A percentile compares a stretch with the other conserved stretches of the same genome.
Evolutionary conservation across 2,797 vertebrate species (phyloP).

Genomic region (Oophaga sylvatica): DNA sequence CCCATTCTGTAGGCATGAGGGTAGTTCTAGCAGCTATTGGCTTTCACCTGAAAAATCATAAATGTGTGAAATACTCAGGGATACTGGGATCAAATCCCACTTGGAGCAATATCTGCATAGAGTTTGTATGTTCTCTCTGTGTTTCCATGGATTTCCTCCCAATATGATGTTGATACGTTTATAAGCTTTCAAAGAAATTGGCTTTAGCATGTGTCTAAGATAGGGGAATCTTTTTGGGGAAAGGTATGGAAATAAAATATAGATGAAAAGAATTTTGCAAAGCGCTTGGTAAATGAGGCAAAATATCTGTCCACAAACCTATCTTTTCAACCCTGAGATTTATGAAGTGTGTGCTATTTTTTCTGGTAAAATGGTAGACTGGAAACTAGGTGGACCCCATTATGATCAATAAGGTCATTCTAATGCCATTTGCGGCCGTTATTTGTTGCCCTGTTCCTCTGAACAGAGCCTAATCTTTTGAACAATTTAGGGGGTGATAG

Average conservation of each 20-base stretch:
- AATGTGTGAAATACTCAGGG: background rate
- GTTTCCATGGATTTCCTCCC: too few species aligned
- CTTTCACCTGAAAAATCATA: background rate
- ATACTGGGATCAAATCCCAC: background rate
- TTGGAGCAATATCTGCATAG: background rate
- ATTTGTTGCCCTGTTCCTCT: too few species aligned
- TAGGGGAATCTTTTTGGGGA: background rate
- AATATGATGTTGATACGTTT: too few species aligned
- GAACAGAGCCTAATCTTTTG: background rate
- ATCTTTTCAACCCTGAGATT: background rate
- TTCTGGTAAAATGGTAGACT: too few species aligned
- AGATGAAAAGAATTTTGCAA: background rate
- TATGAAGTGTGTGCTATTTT: too few species aligned
- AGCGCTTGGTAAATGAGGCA: background rate
- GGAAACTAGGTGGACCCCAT: too few species aligned
- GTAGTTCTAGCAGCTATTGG: background rate
- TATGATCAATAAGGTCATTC: too few species aligned
- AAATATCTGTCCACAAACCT: background rate
- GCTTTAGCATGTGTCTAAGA: too few species aligned
- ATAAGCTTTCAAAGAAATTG: too few species aligned
- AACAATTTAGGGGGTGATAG: background rate
- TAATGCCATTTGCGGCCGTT: too few species aligned
- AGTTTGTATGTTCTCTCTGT: too few species aligned
- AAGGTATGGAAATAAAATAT: background rate
- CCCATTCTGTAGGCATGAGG: background rate